These are phyloP conservation scores for Altica lythri DNA, from an alignment of 2,888 invertebrate genomes.

Conservation along the genomic window DNA sequence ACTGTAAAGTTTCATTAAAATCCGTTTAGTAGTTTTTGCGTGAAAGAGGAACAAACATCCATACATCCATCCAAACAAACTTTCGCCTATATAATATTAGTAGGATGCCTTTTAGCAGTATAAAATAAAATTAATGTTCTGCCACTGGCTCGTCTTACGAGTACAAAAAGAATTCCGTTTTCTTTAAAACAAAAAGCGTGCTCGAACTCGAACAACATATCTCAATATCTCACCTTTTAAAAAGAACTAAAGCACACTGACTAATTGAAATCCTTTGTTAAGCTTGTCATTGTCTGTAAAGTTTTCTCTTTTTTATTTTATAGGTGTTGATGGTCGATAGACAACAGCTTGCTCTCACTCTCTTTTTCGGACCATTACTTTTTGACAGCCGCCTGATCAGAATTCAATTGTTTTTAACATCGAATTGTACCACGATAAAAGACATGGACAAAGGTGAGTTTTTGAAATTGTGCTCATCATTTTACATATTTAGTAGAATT, in stretches of 20 bases:
- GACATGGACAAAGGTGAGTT: not conserved
- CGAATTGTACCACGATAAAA: not conserved
- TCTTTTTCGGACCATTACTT: not conserved
- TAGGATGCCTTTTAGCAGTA: too few species aligned
- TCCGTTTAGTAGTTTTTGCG: too few species aligned
- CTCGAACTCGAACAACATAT: not conserved
- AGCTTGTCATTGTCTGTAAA: slow-evolving; percentile 9
- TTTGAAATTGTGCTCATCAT: too few species aligned
- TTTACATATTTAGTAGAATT: too few species aligned
- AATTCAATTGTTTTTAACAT: not conserved
- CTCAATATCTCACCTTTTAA: not conserved
- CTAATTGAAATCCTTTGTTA: slow-evolving; percentile 12
- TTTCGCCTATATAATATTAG: too few species aligned
- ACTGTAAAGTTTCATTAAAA: too few species aligned
- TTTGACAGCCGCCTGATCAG: slow-evolving; percentile 3
- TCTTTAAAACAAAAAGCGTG: not conserved
- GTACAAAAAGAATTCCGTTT: not conserved
- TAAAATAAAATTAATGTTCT: too few species aligned
- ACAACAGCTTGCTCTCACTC: not conserved
- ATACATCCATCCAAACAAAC: too few species aligned
- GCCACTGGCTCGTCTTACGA: too few species aligned
- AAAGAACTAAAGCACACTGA: slow-evolving; percentile 7
- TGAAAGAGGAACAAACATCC: too few species aligned
- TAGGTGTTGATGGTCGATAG: slow-evolving; percentile 7
- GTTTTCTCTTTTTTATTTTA: slow-evolving; percentile 7